These are phyloP conservation scores for Pachyuromys duprasi DNA, from an alignment of 2,797 vertebrate genomes.

Conservation along the genomic window DNA sequence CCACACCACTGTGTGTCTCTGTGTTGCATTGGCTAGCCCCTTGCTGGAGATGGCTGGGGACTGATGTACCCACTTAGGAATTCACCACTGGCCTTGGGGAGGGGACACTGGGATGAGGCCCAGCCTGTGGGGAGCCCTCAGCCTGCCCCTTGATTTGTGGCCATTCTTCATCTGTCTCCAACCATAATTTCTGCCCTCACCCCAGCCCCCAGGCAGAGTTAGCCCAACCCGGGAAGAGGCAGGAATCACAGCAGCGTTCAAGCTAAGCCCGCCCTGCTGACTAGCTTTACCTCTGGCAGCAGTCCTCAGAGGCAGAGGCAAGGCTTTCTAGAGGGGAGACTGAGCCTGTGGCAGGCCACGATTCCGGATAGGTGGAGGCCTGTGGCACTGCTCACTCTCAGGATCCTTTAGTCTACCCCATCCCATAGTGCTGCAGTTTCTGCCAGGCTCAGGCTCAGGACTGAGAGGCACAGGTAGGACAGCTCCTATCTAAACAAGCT, in stretches of 20 bases:
- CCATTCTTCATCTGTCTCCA: not conserved
- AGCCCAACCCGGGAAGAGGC: not conserved
- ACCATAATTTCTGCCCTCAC: not conserved
- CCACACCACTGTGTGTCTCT: not conserved
- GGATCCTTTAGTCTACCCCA: no score
- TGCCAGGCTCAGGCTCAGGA: not conserved
- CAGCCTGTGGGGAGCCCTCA: slow-evolving; percentile 1
- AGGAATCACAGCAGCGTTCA: not conserved
- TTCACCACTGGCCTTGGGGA: not conserved
- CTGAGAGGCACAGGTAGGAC: not conserved
- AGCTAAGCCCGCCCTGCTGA: not conserved
- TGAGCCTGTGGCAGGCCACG: not conserved
- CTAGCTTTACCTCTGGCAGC: not conserved
- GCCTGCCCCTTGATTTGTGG: not conserved
- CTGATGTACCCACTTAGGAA: slow-evolving; percentile 24
- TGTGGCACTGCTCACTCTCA: no score
- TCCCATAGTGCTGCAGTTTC: not conserved
- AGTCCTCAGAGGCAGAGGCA: no score
- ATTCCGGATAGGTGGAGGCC: not conserved
- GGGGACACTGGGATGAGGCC: not conserved
- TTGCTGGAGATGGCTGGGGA: not conserved
- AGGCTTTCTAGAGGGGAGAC: not conserved
- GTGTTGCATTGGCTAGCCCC: not conserved
- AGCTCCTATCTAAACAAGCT: not conserved
- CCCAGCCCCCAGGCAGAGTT: not conserved